Base-by-base conservation (phyloP, 2,113 vertebrate species). In the Centrocercus urophasianus region DNA sequence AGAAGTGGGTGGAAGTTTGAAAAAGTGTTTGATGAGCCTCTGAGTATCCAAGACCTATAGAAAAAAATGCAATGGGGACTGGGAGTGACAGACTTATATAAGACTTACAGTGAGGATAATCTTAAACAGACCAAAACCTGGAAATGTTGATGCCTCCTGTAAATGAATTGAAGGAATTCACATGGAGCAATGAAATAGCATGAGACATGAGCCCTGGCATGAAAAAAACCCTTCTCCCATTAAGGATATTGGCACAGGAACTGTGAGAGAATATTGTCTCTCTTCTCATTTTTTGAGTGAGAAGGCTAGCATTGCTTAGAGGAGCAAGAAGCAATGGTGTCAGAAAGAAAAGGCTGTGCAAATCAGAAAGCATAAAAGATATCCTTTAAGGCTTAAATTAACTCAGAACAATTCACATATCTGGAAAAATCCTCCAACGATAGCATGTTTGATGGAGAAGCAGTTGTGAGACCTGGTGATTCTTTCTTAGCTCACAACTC, bases 1-100 rank as follows among this genome's bases (percentile, higher is more conserved):
- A 74, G 73, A 95, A 86, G 87, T 88, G 85, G 85, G 85, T 80
- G 79, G 87, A 89, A 85, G 43, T 89, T 80, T 93, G 67, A 78
- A 93, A 91, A 57, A 2, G 30, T 88, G 82, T 65, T 93, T 83
- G 89, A 59, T 91, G 69, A 92, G 84, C 30, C 59, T 86, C 59
- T 73, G 59, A 60, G 27, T 59, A 85, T 80, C 64, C 43, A 85
- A 89, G 69, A 93, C 89, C 84, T 80, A 50, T n/a, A 56, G 91
- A 87, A 88, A 85, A 83, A 56, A 38, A 87, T 63, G 40, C n/a
- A 60, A 87, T 34, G 77, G 48, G 54, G 17, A 27, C 54, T 92
- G 78, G 66, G 54, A 87, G 48, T 60, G 67, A 85, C 66, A 76
- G 48, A 64, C 36, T 93, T 95, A 93, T 71, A 2, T 85, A 91